A percentile compares a stretch with the other conserved stretches of the same genome.
phyloP scores from a whole-genome alignment of 2,113 vertebrate genomes.

The Scalopus aquaticus region DNA sequence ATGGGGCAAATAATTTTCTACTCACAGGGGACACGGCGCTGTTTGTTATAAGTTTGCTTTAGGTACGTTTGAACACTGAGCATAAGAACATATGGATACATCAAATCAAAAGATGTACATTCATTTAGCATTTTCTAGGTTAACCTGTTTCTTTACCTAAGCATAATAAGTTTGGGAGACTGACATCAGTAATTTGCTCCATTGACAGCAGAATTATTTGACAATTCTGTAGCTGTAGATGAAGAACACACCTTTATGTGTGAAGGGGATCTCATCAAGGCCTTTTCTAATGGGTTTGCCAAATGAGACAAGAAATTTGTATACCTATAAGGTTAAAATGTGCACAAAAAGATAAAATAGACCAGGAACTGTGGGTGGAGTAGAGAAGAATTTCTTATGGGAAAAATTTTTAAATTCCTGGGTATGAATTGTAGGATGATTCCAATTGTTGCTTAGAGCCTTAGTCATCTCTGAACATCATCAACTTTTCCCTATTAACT shows the following conservation, averaged over 20 bases:
- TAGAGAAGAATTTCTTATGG: slow-evolving; percentile 38
- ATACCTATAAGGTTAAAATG: neutral
- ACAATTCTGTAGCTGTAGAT: neutral
- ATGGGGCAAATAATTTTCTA: slow-evolving; percentile 5
- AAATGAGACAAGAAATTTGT: neutral
- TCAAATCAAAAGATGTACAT: slow-evolving; percentile 2
- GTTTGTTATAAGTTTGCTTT: neutral
- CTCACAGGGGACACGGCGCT: neutral
- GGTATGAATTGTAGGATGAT: slow-evolving; percentile 54
- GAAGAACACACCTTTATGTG: neutral
- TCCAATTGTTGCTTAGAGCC: slow-evolving; percentile 14
- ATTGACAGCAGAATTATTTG: neutral
- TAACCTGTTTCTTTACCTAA: neutral
- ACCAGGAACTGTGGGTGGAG: slow-evolving; percentile 9
- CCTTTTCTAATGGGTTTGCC: neutral
- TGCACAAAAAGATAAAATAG: slow-evolving; percentile 52
- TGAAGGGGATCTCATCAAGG: neutral
- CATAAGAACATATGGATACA: neutral
- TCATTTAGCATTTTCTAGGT: slow-evolving; percentile 47
- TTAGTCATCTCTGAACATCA: slow-evolving; percentile 65
- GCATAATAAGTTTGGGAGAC: neutral
- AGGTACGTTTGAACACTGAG: neutral
- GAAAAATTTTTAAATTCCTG: slow-evolving; percentile 53
- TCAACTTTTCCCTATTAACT: slow-evolving; percentile 2
- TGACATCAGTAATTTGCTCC: neutral